Conservation (phyloP, 1,140 invertebrate species). For the Pseudomyrmex concolor region DNA sequence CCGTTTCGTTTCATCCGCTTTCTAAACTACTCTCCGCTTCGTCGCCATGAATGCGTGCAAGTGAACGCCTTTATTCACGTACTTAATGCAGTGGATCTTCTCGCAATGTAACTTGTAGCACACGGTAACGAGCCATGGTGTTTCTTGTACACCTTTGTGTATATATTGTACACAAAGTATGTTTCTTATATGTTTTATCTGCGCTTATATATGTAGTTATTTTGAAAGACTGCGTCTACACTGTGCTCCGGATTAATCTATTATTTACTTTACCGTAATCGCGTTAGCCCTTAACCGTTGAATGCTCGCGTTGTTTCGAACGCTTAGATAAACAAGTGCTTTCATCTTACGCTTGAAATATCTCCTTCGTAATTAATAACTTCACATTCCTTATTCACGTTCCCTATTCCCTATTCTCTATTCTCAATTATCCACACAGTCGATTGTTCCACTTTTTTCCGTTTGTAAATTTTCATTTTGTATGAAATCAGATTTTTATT, state of each 20-base stretch:
- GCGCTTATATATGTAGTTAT: conserved; percentile 20
- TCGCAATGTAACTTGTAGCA: conserved; percentile 53
- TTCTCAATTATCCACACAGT: background rate
- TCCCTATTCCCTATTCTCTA: too few species aligned
- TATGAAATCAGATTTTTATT: background rate
- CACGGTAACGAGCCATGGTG: conserved; percentile 27
- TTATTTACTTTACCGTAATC: conserved; percentile 53
- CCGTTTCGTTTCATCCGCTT: conserved; percentile 70
- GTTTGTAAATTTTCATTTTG: background rate
- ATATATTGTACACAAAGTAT: conserved; percentile 21
- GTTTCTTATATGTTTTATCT: conserved; percentile 33
- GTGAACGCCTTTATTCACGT: conserved; percentile 69
- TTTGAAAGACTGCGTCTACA: conserved; percentile 51
- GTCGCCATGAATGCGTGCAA: conserved; percentile 61
- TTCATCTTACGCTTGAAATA: conserved; percentile 41
- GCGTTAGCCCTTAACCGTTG: conserved; percentile 51
- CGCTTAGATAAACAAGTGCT: conserved; percentile 52
- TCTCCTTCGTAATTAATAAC: conserved; percentile 44
- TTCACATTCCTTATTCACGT: background rate
- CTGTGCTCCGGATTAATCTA: conserved; percentile 34
- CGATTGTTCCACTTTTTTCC: background rate
- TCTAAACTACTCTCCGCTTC: conserved; percentile 81
- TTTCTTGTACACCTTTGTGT: conserved; percentile 44
- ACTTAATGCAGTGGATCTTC: conserved; percentile 69
- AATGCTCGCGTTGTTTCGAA: conserved; percentile 9